Percentiles rank a stretch among this genome's conserved stretches.
phyloP scores from a whole-genome alignment of 2,113 vertebrate genomes.

The Jacana jacana region DNA sequence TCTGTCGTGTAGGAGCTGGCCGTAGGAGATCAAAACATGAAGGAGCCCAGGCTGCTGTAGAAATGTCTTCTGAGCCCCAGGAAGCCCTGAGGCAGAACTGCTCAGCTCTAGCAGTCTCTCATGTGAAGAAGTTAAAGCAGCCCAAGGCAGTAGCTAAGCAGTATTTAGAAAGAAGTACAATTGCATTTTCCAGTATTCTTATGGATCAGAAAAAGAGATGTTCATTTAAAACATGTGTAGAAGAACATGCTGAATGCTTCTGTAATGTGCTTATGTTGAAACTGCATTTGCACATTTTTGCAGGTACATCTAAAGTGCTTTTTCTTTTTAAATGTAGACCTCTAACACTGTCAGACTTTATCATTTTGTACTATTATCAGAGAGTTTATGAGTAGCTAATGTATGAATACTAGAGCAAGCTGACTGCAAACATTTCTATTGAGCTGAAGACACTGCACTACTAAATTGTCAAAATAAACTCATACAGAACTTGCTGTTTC shows the following conservation, averaged over 20 bases:
- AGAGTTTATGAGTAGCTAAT: background rate
- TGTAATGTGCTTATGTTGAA: background rate
- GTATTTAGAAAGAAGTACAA: background rate
- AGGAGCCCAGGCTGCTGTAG: background rate
- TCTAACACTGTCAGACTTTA: background rate
- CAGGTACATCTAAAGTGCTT: background rate
- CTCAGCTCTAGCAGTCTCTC: background rate
- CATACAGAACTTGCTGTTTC: background rate
- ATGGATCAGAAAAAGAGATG: background rate
- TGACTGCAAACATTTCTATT: background rate
- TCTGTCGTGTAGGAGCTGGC: background rate
- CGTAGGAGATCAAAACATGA: background rate
- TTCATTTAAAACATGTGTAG: background rate
- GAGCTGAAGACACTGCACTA: background rate
- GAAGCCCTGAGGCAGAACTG: background rate
- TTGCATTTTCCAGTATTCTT: background rate
- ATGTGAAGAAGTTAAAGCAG: background rate
- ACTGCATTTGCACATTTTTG: background rate
- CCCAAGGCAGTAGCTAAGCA: background rate
- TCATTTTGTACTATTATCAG: background rate
- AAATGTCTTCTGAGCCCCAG: background rate
- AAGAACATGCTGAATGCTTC: background rate
- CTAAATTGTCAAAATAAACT: background rate
- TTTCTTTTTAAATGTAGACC: background rate
- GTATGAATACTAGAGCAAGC: background rate